A percentile compares a stretch with the other conserved stretches of the same genome.
Evolutionary conservation across 2,113 vertebrate genomes (phyloP).

Genomic region (Mastomys coucha): DNA sequence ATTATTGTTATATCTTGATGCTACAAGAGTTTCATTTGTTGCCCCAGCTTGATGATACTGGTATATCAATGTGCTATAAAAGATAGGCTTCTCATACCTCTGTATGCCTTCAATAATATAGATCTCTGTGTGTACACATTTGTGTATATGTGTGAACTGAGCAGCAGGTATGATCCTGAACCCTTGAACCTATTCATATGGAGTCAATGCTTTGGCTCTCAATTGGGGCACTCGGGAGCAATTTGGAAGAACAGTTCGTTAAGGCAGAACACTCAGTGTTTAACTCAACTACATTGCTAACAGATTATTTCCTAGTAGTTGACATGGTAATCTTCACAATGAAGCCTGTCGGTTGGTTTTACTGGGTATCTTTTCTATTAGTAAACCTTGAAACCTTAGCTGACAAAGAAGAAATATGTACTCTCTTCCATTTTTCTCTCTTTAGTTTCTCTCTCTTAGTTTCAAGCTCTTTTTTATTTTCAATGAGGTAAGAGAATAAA

Average conservation of each 20-base stretch:
- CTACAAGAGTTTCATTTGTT: neutral
- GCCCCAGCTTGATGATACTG: neutral
- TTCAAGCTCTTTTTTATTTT: neutral
- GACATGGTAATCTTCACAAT: conserved; percentile 22
- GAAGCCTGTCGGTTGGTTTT: neutral
- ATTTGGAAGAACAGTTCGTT: conserved; percentile 38
- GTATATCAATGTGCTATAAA: neutral
- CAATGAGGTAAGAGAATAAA: neutral
- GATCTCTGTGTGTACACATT: neutral
- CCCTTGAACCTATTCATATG: neutral
- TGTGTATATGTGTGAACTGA: neutral
- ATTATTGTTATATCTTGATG: neutral
- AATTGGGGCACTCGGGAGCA: neutral
- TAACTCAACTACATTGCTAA: conserved; percentile 26
- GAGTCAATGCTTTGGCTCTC: neutral
- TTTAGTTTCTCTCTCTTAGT: neutral
- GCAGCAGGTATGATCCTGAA: neutral
- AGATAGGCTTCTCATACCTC: neutral
- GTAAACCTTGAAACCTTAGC: neutral
- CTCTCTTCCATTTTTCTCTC: neutral
- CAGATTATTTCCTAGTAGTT: conserved; percentile 14
- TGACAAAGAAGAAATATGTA: neutral
- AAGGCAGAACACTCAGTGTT: conserved; percentile 2
- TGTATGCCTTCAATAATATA: neutral
- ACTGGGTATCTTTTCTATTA: neutral